These are phyloP conservation scores for Megalurothrips usitatus DNA, from an alignment of 2,888 invertebrate genomes.

Conservation along the genomic window DNA sequence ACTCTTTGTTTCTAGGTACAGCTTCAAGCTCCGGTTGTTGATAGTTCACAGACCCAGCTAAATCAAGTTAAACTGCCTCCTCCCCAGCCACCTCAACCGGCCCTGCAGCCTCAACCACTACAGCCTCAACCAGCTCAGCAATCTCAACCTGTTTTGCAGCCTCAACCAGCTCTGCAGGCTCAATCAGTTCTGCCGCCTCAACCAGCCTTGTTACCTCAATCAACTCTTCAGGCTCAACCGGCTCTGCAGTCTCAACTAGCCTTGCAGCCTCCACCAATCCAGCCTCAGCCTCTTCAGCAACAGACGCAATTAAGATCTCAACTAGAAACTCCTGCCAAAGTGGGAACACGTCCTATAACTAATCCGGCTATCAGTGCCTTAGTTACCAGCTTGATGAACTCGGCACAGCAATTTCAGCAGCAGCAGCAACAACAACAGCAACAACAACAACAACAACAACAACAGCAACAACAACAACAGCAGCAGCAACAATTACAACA, in stretches of 20 bases:
- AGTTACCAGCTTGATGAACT: constrained; percentile 75
- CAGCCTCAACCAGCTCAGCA: constrained; percentile 33
- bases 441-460: constrained; percentile 32
- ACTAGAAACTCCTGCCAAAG: background rate
- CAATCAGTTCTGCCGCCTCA: constrained; percentile 31
- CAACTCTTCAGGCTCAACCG: background rate
- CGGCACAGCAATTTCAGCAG: constrained; percentile 27
- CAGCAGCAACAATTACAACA: constrained; percentile 34
- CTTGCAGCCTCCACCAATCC: background rate
- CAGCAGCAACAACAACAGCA: constrained; percentile 34
- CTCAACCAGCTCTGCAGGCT: constrained; percentile 34
- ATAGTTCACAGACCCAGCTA: background rate
- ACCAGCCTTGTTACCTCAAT: constrained; percentile 36
- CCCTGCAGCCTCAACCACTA: background rate
- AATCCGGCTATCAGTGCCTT: constrained; percentile 53
- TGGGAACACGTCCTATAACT: constrained; percentile 43
- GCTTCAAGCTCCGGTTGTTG: background rate
- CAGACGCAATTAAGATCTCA: background rate
- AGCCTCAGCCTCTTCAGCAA: constrained; percentile 32
- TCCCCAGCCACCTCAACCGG: constrained; percentile 28
- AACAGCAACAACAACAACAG: constrained; percentile 33
- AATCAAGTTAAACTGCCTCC: constrained; percentile 41
- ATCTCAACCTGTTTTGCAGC: constrained; percentile 32
- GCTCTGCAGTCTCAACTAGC: constrained; percentile 7
- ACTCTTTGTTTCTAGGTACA: background rate